Evolutionary conservation across 2,113 vertebrate genomes (phyloP).

Genomic region (Sorex araneus): DNA sequence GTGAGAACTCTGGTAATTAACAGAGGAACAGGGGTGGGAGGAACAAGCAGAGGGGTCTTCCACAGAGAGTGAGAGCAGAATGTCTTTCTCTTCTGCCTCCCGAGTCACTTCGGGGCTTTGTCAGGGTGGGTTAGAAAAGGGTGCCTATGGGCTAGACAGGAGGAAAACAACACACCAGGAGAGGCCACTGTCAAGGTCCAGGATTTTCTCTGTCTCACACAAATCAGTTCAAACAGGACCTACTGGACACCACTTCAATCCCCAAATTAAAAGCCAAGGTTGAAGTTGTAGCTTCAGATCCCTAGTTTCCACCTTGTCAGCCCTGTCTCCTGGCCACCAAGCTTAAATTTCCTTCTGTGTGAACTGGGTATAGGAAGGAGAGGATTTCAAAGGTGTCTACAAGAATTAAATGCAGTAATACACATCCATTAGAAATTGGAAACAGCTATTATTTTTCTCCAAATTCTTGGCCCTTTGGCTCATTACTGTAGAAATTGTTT

Average conservation of each 20-base stretch:
- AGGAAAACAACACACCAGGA: neutral
- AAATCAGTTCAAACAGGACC: slow-evolving; percentile 6
- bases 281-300: neutral
- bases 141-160: neutral
- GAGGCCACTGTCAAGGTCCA: neutral
- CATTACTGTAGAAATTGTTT: slow-evolving; percentile 1
- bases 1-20: too few species aligned
- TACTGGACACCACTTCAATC: neutral
- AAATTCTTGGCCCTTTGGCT: neutral
- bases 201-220: neutral
- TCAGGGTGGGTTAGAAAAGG: neutral
- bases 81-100: neutral
- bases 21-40: too few species aligned
- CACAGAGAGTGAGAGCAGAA: too few species aligned
- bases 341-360: neutral
- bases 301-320: neutral
- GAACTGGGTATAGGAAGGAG: neutral
- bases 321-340: neutral
- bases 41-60: too few species aligned
- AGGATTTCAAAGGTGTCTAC: neutral
- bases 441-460: neutral
- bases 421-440: neutral
- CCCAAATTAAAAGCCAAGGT: neutral
- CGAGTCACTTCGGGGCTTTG: accelerated
- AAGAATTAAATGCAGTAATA: neutral